Evolutionary conservation across 2,888 invertebrate species (phyloP).

Genomic region (Linyphia triangularis): DNA sequence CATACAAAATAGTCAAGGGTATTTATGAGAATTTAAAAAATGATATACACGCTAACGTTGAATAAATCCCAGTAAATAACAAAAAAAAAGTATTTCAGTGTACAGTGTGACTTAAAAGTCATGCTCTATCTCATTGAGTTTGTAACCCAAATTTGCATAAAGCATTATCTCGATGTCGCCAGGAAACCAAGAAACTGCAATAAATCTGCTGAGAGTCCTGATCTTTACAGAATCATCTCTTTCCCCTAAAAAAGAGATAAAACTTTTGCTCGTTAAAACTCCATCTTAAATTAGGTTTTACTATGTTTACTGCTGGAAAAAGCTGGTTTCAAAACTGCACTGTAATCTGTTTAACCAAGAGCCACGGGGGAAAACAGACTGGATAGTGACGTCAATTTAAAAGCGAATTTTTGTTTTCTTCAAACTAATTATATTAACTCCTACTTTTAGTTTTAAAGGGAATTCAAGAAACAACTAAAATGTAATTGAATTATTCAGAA

Average conservation of each 20-base stretch:
- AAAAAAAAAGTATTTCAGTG: not conserved
- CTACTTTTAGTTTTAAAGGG: not conserved
- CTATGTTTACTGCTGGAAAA: not conserved
- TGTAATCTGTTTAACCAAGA: slow-evolving; percentile 3
- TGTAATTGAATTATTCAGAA: not conserved
- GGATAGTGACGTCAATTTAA: not conserved
- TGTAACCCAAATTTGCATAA: slow-evolving; percentile 50
- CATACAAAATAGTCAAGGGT: too few species aligned
- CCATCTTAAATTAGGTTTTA: slow-evolving; percentile 51
- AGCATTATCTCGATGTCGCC: slow-evolving; percentile 25
- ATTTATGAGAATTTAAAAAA: too few species aligned
- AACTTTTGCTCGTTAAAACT: slow-evolving; percentile 38
- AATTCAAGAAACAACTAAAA: not conserved
- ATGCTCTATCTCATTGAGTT: slow-evolving; percentile 24
- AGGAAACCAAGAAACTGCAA: slow-evolving; percentile 21
- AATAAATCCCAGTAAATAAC: too few species aligned
- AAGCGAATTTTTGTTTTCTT: slow-evolving; percentile 11
- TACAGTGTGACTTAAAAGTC: slow-evolving; percentile 19
- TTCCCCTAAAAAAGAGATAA: slow-evolving; percentile 9
- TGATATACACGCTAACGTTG: too few species aligned
- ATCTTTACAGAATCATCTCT: slow-evolving; percentile 16
- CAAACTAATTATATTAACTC: slow-evolving; percentile 6
- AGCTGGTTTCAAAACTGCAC: slow-evolving; percentile 17
- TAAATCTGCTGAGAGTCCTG: slow-evolving; percentile 5
- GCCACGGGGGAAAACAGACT: not conserved